Conservation (phyloP, 2,888 invertebrate genomes). For the Dolichopus griseipennis region DNA sequence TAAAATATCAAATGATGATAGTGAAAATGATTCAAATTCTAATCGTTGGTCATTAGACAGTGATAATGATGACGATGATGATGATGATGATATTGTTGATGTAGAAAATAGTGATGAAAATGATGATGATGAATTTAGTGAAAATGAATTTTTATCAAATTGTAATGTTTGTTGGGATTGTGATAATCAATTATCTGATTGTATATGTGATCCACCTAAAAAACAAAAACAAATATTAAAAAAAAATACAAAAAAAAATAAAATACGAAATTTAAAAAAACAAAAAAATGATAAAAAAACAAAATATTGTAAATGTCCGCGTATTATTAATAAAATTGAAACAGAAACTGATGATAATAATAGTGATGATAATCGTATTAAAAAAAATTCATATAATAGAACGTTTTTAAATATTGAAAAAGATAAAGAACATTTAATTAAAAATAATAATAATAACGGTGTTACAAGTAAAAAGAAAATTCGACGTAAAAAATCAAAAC, state of each 20-base stretch:
- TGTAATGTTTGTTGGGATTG: constrained; percentile 28
- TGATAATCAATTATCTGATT: constrained; percentile 27
- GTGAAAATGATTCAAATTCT: not conserved
- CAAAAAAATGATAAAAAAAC: not conserved
- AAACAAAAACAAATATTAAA: not conserved
- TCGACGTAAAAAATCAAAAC: constrained; percentile 26
- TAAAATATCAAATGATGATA: not conserved
- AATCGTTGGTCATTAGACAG: constrained; percentile 20
- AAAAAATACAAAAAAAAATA: not conserved
- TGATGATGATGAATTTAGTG: constrained; percentile 28
- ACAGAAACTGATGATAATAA: constrained; percentile 13
- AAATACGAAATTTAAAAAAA: not conserved
- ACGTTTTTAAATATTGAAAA: not conserved
- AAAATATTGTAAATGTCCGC: not conserved
- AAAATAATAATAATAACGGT: not conserved
- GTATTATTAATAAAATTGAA: not conserved
- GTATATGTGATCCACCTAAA: constrained; percentile 21
- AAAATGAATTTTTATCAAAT: constrained; percentile 28
- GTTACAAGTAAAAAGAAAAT: constrained; percentile 21
- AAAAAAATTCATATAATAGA: not conserved
- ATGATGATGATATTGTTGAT: constrained; percentile 15
- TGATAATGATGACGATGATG: constrained; percentile 16
- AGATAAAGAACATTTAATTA: not conserved
- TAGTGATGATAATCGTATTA: not conserved
- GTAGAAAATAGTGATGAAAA: constrained; percentile 23